Conservation (phyloP, 2,888 invertebrate species). For the Synanthedon vespiformis region DNA sequence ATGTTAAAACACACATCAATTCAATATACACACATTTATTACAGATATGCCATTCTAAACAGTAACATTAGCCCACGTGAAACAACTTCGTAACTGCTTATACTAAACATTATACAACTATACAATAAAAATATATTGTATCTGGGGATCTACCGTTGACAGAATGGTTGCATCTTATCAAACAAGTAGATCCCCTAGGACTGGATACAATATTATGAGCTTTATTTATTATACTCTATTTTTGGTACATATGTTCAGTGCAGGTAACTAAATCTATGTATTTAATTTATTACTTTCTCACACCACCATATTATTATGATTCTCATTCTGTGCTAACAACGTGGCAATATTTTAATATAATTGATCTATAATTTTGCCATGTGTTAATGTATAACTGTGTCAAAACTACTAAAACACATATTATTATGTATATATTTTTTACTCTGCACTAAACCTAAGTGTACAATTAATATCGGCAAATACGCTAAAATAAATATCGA, state of each 20-base stretch:
- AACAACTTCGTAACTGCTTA: constrained; percentile 52
- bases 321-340: not conserved
- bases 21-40: constrained; percentile 69
- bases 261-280: not conserved
- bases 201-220: not conserved
- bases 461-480: not conserved
- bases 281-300: no score
- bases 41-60: constrained; percentile 65
- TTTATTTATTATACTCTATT: not conserved
- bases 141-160: not conserved
- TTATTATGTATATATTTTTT: no score
- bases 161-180: no score
- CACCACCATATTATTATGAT: not conserved
- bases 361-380: not conserved
- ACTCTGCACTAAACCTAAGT: not conserved
- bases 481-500: not conserved
- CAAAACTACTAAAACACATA: not conserved
- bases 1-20: no score
- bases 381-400: not conserved
- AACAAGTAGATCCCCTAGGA: no score
- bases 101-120: constrained; percentile 31
- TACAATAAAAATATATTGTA: constrained; percentile 17
- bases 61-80: constrained; percentile 55
- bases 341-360: not conserved
- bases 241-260: not conserved